Evolutionary conservation across 1,140 invertebrate species (phyloP).

Genomic region (Eupristina koningsbergeri): DNA sequence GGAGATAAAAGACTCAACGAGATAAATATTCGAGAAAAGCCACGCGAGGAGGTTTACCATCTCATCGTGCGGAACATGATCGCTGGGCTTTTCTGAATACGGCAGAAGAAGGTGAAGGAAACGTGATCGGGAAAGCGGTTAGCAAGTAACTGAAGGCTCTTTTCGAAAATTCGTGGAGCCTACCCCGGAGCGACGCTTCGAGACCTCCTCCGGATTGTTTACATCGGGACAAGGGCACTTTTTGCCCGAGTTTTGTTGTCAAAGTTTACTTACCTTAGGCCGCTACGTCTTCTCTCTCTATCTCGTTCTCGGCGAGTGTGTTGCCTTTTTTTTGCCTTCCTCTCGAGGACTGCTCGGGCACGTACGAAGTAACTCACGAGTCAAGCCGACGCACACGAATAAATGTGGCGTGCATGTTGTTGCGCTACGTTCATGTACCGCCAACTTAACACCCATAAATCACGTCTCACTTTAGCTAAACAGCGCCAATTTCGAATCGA

Average conservation of each 20-base stretch:
- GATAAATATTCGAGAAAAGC: constrained; percentile 14
- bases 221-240: constrained; percentile 38
- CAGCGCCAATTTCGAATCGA: no score
- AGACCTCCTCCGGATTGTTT: constrained; percentile 24
- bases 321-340: background rate
- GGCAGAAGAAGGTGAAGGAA: background rate
- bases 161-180: background rate
- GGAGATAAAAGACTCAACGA: background rate
- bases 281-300: constrained; percentile 5
- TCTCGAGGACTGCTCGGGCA: background rate
- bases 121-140: background rate
- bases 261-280: constrained; percentile 30
- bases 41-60: constrained; percentile 60
- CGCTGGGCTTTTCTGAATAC: background rate
- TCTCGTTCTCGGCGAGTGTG: background rate
- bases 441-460: background rate
- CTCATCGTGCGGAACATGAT: constrained; percentile 69
- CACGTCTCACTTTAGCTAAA: background rate
- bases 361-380: constrained; percentile 14
- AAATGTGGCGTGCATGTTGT: background rate
- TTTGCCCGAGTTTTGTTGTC: constrained; percentile 41
- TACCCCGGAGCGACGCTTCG: background rate
- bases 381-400: background rate
- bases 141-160: constrained; percentile 7
- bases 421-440: background rate